Percentiles rank a stretch among this genome's conserved stretches.
phyloP scores from a whole-genome alignment of 2,888 invertebrate genomes.

The Philhelius pedissequus region DNA sequence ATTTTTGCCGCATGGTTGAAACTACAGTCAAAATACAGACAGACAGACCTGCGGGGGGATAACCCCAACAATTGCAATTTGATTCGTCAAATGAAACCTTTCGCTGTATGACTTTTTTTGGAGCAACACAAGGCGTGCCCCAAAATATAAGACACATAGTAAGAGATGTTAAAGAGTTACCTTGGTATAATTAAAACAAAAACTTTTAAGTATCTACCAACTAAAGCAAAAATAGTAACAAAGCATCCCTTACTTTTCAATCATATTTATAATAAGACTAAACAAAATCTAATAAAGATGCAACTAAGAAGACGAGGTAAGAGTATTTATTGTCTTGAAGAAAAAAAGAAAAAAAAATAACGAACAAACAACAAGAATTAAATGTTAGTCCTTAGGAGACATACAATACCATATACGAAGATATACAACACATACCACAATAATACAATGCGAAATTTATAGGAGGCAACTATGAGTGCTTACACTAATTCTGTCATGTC shows the following conservation, averaged over 20 bases:
- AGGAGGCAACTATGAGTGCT: constrained; percentile 37
- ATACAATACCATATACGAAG: background rate
- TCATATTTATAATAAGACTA: background rate
- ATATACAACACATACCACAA: background rate
- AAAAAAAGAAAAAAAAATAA: background rate
- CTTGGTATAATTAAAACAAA: background rate
- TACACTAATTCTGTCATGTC: constrained; percentile 59
- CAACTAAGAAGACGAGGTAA: background rate
- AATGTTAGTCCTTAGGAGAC: constrained; percentile 12
- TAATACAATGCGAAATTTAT: constrained; percentile 8
- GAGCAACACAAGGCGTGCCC: no score
- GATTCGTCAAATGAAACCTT: no score
- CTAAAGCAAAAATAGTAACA: background rate
- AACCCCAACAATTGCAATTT: no score
- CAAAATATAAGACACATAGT: no score
- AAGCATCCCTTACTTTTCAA: background rate
- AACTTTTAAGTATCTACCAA: background rate
- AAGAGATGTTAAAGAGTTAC: background rate
- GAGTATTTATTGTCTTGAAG: background rate
- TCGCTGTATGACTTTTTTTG: no score
- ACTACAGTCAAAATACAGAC: no score
- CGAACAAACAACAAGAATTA: no score
- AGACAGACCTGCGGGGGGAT: no score
- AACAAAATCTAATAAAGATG: constrained; percentile 9
- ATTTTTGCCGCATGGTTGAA: no score